A percentile compares a stretch with the other conserved stretches of the same genome.
Conservation (phyloP, 2,888 invertebrate genomes). For the Dynastes grantii region DNA sequence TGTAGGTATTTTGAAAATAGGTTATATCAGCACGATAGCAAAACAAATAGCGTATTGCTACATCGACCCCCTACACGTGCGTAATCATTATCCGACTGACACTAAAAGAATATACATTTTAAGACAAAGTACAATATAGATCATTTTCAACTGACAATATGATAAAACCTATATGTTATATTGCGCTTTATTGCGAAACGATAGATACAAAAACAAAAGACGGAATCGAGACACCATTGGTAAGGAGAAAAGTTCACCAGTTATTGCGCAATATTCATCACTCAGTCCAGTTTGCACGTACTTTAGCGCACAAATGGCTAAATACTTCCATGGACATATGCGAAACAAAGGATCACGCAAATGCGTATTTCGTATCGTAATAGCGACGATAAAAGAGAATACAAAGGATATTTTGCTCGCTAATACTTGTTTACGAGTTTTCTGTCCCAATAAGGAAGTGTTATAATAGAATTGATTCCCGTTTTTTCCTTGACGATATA, state of each 20-base stretch:
- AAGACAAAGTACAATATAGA: constrained; percentile 29
- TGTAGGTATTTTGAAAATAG: too few species aligned
- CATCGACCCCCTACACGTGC: constrained; percentile 11
- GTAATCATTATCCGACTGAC: not conserved
- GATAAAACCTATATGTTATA: constrained; percentile 10
- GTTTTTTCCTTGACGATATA: constrained; percentile 5
- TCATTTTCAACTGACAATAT: constrained; percentile 29
- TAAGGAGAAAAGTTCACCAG: constrained; percentile 28
- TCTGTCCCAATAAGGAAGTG: constrained; percentile 31
- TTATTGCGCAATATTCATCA: constrained; percentile 22
- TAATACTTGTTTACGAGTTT: constrained; percentile 21
- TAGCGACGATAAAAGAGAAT: constrained; percentile 6
- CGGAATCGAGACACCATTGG: not conserved
- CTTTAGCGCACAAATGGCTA: constrained; percentile 19
- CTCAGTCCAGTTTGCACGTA: constrained; percentile 21
- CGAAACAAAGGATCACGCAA: constrained; percentile 27
- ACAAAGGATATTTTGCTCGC: constrained; percentile 5
- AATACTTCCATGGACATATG: constrained; percentile 1
- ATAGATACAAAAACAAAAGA: constrained; percentile 26
- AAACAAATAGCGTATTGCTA: constrained; percentile 30
- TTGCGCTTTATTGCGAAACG: constrained; percentile 27
- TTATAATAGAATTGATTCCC: constrained; percentile 20
- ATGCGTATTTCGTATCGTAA: constrained; percentile 22
- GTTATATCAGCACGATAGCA: constrained; percentile 17
- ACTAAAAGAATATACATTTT: constrained; percentile 5